Conservation (phyloP, 2,113 vertebrate species). For the Geococcyx californianus region DNA sequence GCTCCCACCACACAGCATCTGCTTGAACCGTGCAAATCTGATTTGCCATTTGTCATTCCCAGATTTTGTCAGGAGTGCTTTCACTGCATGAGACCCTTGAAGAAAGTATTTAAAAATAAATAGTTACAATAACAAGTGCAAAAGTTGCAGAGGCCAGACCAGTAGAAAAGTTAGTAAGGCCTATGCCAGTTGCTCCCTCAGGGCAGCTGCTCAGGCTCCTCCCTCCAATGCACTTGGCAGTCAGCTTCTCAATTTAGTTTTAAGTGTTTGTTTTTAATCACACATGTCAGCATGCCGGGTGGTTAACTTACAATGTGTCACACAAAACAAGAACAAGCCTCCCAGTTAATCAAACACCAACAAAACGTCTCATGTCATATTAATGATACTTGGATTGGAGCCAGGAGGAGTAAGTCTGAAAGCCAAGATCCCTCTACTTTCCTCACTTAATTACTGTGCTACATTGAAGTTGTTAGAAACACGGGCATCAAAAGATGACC, state of each 20-base stretch:
- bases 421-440: slow-evolving; percentile 8
- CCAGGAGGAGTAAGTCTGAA: background rate
- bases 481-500: background rate
- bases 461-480: background rate
- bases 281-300: slow-evolving; percentile 32
- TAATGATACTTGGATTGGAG: slow-evolving; percentile 3
- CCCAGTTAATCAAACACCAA: slow-evolving; percentile 52
- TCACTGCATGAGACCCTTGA: background rate
- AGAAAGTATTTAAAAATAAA: background rate
- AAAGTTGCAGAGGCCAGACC: background rate
- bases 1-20: background rate
- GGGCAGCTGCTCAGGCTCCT: background rate
- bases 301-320: slow-evolving; percentile 36
- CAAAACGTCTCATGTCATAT: slow-evolving; percentile 25
- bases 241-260: background rate
- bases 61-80: background rate
- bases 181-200: accelerated
- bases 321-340: slow-evolving; percentile 31
- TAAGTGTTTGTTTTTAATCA: slow-evolving; percentile 43
- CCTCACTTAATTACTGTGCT: background rate
- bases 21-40: accelerated
- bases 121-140: accelerated
- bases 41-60: background rate
- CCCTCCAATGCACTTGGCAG: background rate
- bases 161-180: background rate